Evolutionary conservation across 1,140 invertebrate genomes (phyloP), one percentile per base, ranked within the genome.

Genomic region (Caerostris extrusa): DNA sequence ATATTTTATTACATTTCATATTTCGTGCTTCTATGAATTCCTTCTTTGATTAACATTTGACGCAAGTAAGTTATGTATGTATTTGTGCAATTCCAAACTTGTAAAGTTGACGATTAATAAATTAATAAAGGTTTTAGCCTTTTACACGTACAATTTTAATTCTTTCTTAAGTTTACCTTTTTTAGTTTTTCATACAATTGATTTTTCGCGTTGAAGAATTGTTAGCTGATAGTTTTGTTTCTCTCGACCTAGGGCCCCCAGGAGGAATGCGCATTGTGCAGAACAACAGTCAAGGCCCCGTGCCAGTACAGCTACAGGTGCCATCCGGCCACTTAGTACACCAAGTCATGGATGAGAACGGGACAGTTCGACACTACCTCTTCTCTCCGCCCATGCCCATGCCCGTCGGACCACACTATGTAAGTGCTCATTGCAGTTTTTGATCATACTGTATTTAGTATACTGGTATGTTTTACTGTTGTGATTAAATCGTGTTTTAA

Each of bases 281-380:
- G 93, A 97, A 97, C 58, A 98, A 97, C n/a, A 86, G 97, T 85
- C 97, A 97, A 92, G 97, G 97, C 82, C 97, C 97, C 60, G 97
- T 98, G 94, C 97, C 98, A 58, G 98, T 98, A 97, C 98, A 98
- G 88, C 98, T 99, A 95, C 98, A 98, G 96, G 98, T 98, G 94
- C 98, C 98, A 57, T 98, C 98, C 67, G 98, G 98, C 95, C 98
- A 97, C 96, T 97, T 98, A 96, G 97, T 98, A 94, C 98, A 98
- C 96, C 98, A 98, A 95, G 98, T 98, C 95, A 97, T 98, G 94
- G 98, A 98, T 96, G 98, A 98, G 96, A 97, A 97, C 96, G 98
- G 98, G 90, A 97, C 98, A 91, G 96, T 99, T 95, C 97, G 98
- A 67, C 98, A 98, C 96, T 98, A 98, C 95, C 97, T 98, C 95